Evolutionary conservation across 2,797 vertebrate genomes (phyloP), one percentile per base, ranked within the genome.

Genomic region (Mustela erminea): DNA sequence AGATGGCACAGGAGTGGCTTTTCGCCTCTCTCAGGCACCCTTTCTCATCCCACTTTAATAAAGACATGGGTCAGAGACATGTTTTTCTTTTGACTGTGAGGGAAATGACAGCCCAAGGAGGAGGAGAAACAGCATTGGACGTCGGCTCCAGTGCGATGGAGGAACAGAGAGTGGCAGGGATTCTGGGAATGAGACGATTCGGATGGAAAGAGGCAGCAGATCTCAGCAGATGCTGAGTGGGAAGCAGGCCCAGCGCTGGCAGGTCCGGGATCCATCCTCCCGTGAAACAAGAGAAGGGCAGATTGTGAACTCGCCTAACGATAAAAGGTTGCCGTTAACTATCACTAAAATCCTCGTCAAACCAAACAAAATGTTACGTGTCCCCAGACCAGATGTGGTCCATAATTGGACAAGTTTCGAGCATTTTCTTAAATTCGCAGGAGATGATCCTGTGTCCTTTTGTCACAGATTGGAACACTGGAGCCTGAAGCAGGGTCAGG

Each of bases 111-210:
- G 14, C 8, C 20, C 7, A 32, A 12, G 21, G 11, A 1, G 20
- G 27, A n/a, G 15, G 72, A 25, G n/a, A 3, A 66, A 43, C 3
- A 25, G 35, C 35, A 0, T 54, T 35, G 10, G 72, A 25, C 27
- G 0, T 10, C 2, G 4, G 3, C 27, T 27, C 35, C 35, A 7
- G 56, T 1, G 14, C 0, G 9, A 38, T 20, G 29, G 46, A 52
- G n/a, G 66, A 32, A 43, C 25, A 7, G 68, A 2, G 54, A 0
- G 0, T 8, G 17, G 43, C 32, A 7, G 17, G 14, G 14, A 5
- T 15, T 23, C 29, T 38, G 25, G 14, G 3, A 25, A n/a, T 43
- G 7, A 8, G 17, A 13, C 38, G 80, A 38, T 2, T n/a, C 1
- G 9, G 17, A 18, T 38, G 80, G 25, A 8, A 23, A 21, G 32